Evolutionary conservation across 1,140 invertebrate species (phyloP).

Genomic region (Zaprionus capensis): DNA sequence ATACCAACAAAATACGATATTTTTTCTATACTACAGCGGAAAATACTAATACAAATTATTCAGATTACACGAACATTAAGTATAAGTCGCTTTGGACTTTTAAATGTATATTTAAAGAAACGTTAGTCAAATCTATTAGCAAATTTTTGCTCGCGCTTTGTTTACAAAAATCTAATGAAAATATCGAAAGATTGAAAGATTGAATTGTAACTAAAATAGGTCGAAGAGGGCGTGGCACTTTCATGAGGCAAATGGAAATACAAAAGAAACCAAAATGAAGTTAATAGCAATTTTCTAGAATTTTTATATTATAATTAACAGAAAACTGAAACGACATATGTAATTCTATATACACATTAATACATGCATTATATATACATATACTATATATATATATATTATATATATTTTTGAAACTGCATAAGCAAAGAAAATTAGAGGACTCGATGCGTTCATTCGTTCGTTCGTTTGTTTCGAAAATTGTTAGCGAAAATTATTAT

Average conservation of each 20-base stretch:
- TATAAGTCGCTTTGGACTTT: conserved; percentile 69
- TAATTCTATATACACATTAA: conserved; percentile 59
- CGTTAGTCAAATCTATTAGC: conserved; percentile 81
- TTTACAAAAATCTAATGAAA: conserved; percentile 60
- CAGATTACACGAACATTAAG: conserved; percentile 41
- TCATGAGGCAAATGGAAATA: conserved; percentile 27
- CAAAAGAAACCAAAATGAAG: conserved; percentile 6
- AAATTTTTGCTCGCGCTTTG: conserved; percentile 82
- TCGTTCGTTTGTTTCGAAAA: conserved; percentile 53
- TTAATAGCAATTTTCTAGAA: conserved; percentile 83
- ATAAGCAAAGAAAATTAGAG: conserved; percentile 60
- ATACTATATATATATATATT: conserved; percentile 35
- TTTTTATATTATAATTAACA: conserved; percentile 78
- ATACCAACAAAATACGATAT: conserved; percentile 55
- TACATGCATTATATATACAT: conserved; percentile 54
- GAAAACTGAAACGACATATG: conserved; percentile 37
- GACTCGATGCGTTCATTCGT: conserved; percentile 58
- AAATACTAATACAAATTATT: conserved; percentile 43
- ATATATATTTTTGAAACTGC: conserved; percentile 63
- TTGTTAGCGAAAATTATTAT: conserved; percentile 47
- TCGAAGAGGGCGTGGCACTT: conserved; percentile 62
- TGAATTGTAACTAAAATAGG: conserved; percentile 49
- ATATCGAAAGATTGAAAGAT: conserved; percentile 31
- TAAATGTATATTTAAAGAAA: conserved; percentile 57
- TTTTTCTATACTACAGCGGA: conserved; percentile 73